Evolutionary conservation across 2,113 vertebrate genomes (phyloP).

Genomic region (Taxidea taxus): DNA sequence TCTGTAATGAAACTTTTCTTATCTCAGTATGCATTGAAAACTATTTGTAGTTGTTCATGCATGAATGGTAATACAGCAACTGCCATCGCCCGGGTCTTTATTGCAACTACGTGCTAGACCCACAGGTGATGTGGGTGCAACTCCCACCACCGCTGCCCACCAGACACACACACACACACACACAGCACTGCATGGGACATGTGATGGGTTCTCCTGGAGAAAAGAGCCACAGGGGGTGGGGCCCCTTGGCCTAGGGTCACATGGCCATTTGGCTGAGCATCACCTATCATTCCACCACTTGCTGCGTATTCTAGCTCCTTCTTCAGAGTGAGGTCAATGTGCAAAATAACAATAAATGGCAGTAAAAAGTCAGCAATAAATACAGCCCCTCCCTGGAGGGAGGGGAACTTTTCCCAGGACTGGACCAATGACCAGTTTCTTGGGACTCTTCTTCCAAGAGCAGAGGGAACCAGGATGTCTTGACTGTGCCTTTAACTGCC

Average conservation of each 20-base stretch:
- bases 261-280: background rate
- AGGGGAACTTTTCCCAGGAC: background rate
- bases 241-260: background rate
- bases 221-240: background rate
- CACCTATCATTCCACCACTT: background rate
- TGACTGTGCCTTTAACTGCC: background rate
- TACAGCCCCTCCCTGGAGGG: background rate
- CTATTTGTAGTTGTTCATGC: background rate
- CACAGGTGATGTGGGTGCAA: background rate
- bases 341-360: background rate
- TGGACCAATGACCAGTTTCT: background rate
- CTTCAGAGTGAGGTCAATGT: constrained; percentile 14
- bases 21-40: background rate
- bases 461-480: background rate
- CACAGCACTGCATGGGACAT: background rate
- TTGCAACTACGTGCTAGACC: background rate
- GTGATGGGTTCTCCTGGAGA: background rate
- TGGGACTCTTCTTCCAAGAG: background rate
- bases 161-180: background rate
- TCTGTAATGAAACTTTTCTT: background rate
- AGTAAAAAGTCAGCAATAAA: constrained; percentile 28
- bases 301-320: background rate
- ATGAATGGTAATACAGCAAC: background rate
- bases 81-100: too few species aligned
- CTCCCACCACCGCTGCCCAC: rapidly evolving